Percentiles rank a stretch among this genome's conserved stretches.
Evolutionary conservation across 2,113 vertebrate genomes (phyloP).

Genomic region (Dascyllus trimaculatus): DNA sequence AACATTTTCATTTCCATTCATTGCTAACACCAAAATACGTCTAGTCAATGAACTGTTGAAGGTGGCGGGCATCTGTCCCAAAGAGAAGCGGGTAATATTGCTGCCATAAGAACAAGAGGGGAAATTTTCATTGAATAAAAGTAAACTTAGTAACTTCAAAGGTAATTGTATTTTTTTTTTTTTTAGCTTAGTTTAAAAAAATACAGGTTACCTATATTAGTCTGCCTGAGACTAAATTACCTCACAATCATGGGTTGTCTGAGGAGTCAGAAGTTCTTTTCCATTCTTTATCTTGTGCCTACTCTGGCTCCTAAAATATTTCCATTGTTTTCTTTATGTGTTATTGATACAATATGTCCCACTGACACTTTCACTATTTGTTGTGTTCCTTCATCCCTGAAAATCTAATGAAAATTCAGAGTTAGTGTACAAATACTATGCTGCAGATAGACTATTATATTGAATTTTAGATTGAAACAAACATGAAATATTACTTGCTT

Average conservation of each 20-base stretch:
- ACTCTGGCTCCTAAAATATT: conserved; percentile 11
- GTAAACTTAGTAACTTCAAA: too few relatives aligned
- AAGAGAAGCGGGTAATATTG: neutral
- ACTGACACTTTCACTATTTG: conserved; percentile 1
- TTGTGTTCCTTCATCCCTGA: neutral
- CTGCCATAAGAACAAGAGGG: neutral
- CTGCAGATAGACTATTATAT: neutral
- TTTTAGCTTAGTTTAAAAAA: conserved; percentile 25
- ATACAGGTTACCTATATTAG: conserved; percentile 7
- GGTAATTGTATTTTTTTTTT: neutral
- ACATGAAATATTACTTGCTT: neutral
- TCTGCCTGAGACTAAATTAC: conserved; percentile 27
- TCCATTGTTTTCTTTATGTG: conserved; percentile 8
- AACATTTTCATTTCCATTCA: neutral
- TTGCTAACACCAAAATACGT: neutral
- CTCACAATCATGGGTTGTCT: conserved; percentile 17
- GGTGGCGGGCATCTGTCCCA: neutral
- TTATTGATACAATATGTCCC: conserved; percentile 17
- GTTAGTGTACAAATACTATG: neutral
- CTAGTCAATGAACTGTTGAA: neutral
- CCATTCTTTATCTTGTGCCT: conserved; percentile 29
- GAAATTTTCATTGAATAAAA: neutral
- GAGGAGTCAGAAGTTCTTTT: conserved; percentile 17
- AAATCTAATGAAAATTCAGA: neutral
- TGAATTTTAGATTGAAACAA: neutral